A percentile compares a stretch with the other conserved stretches of the same genome.
These are phyloP conservation scores for Nephrotoma guestfalica DNA, from an alignment of 2,888 invertebrate genomes.

Conservation along the genomic window DNA sequence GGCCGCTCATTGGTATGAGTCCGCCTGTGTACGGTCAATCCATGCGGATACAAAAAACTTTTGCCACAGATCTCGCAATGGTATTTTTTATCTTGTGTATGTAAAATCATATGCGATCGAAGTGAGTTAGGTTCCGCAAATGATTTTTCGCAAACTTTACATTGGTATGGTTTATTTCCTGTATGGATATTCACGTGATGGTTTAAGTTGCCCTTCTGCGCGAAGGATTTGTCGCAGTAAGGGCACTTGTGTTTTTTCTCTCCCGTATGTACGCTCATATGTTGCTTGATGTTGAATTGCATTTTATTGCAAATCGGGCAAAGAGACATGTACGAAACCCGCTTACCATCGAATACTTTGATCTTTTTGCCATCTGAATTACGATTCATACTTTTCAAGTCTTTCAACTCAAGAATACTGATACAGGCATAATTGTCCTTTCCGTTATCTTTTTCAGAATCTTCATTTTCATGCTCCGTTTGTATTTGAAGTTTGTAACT, in stretches of 20 bases:
- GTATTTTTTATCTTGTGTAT: conserved; percentile 12
- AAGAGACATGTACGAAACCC: conserved; percentile 6
- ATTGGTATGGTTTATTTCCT: conserved; percentile 12
- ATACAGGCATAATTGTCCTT: background rate
- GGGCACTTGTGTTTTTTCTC: conserved; percentile 10
- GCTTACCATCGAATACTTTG: conserved; percentile 5
- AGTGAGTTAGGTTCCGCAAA: conserved; percentile 12
- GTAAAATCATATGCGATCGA: conserved; percentile 12
- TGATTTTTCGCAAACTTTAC: conserved; percentile 9
- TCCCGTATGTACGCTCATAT: conserved; percentile 11
- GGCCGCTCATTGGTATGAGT: conserved; percentile 4
- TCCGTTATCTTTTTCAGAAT: background rate
- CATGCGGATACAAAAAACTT: conserved; percentile 11
- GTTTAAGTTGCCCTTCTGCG: conserved; percentile 10
- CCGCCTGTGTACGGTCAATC: conserved; percentile 6
- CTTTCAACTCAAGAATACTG: background rate
- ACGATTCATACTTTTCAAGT: background rate
- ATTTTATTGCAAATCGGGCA: conserved; percentile 11
- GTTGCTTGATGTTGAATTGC: conserved; percentile 12
- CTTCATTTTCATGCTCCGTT: background rate
- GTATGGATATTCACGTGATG: conserved; percentile 13
- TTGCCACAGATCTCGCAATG: conserved; percentile 12
- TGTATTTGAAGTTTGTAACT: background rate
- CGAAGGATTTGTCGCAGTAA: conserved; percentile 10
- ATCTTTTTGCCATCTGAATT: background rate